Evolutionary conservation across 1,140 invertebrate species (phyloP), one percentile per base, ranked within the genome.

Genomic region (Centruroides vittatus): DNA sequence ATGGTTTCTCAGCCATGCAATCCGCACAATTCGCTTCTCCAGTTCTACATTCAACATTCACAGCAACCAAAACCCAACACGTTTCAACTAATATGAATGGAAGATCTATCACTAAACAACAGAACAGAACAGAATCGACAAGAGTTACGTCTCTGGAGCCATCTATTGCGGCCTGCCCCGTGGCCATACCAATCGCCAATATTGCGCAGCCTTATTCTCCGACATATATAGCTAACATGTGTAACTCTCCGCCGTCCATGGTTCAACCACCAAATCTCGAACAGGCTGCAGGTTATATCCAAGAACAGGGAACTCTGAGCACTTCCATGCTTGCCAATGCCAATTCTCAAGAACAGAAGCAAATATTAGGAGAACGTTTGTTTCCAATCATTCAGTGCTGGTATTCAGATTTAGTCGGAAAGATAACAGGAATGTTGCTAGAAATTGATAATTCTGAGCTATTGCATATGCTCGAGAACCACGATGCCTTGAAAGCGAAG

Each of bases 361-460:
- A 99, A 78, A 97, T 99, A 86, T 77, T 99, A 60, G 96, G 96
- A 63, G 96, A 99, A 77, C 85, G 93, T 65, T 78, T 99, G 12
- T 99, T 95, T 85, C 95, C 96, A n/a, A 80, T 98, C 58, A 98
- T 99, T 77, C 86, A 80, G 73, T 80, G 84, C 63, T 93, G 97
- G 86, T 89, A 97, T 76, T 83, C 89, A 3, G 81, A 88, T 58
- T 77, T 95, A 66, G 93, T 93, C 69, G 95, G 95, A 36, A 99
- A 99, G 77, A 98, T 99, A 68, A 99, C 97, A 68, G 96, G 97
- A 67, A 99, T 99, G 96, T 82, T 99, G 76, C 76, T 99, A 65
- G 96, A 99, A 75, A 99, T 99, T 71, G 96, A 99, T 77, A 99
- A 99, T 75, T 90, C 93, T 34, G 96, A 99, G 73, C 76, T 99